A percentile compares a stretch with the other conserved stretches of the same genome.
Evolutionary conservation across 2,888 invertebrate genomes (phyloP).

Genomic region (Tetanocera ferruginea): DNA sequence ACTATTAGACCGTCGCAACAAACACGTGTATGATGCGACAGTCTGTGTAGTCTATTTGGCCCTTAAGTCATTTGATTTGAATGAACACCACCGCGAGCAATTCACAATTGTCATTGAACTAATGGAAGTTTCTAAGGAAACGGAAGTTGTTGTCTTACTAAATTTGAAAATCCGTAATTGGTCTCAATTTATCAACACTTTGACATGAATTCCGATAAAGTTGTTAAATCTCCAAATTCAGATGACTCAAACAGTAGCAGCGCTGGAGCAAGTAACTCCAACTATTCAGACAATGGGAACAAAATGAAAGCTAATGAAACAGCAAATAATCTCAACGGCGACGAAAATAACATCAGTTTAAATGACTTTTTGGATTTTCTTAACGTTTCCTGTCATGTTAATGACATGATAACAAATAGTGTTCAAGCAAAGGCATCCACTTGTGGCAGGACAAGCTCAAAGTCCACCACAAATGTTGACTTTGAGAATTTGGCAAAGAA

Average conservation of each 20-base stretch:
- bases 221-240: constrained; percentile 11
- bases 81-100: neutral
- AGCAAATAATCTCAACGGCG: constrained; percentile 3
- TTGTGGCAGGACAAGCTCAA: constrained; percentile 23
- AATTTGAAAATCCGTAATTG: neutral
- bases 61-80: no score
- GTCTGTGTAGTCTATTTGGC: no score
- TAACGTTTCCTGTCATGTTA: constrained; percentile 69
- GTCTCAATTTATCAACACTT: neutral
- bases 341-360: constrained; percentile 58
- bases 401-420: constrained; percentile 65
- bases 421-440: constrained; percentile 43
- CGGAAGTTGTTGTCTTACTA: constrained; percentile 39
- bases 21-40: no score
- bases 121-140: constrained; percentile 37
- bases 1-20: no score
- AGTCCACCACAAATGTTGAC: constrained; percentile 51
- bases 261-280: neutral
- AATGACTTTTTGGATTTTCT: constrained; percentile 69
- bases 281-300: constrained; percentile 41
- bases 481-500: constrained; percentile 65
- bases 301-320: constrained; percentile 2
- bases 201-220: constrained; percentile 22
- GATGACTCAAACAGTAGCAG: constrained; percentile 9
- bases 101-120: constrained; percentile 6